phyloP scores from a whole-genome alignment of 2,113 vertebrate species.

The Tupaia chinensis region DNA sequence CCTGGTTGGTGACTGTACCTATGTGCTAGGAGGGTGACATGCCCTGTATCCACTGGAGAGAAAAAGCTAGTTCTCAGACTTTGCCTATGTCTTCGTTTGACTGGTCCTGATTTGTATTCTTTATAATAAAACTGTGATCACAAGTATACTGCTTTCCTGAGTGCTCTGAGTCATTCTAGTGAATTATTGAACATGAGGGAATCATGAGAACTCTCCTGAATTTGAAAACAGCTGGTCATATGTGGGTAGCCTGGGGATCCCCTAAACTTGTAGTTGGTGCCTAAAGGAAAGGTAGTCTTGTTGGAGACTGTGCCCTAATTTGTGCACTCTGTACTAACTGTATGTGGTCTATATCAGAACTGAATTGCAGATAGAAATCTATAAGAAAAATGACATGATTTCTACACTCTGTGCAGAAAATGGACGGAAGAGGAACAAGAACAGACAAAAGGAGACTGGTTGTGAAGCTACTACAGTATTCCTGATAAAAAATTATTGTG shows the following conservation, averaged over 20 bases:
- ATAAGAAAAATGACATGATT: neutral
- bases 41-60: neutral
- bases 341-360: neutral
- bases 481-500: neutral
- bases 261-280: neutral
- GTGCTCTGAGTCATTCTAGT: constrained; percentile 7
- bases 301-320: neutral
- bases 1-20: neutral
- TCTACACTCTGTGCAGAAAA: neutral
- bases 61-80: neutral
- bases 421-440: neutral
- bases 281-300: neutral
- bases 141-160: neutral
- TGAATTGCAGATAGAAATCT: neutral
- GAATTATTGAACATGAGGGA: neutral
- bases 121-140: neutral
- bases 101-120: no score
- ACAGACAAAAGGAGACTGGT: neutral
- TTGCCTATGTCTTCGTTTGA: neutral
- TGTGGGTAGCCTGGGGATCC: neutral
- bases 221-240: neutral
- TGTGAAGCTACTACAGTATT: neutral
- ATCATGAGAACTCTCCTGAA: neutral
- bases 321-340: neutral
- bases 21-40: neutral